Percentiles rank a stretch among this genome's conserved stretches.
phyloP scores from a whole-genome alignment of 2,888 invertebrate species.

The Oxyteleia sp. region DNA sequence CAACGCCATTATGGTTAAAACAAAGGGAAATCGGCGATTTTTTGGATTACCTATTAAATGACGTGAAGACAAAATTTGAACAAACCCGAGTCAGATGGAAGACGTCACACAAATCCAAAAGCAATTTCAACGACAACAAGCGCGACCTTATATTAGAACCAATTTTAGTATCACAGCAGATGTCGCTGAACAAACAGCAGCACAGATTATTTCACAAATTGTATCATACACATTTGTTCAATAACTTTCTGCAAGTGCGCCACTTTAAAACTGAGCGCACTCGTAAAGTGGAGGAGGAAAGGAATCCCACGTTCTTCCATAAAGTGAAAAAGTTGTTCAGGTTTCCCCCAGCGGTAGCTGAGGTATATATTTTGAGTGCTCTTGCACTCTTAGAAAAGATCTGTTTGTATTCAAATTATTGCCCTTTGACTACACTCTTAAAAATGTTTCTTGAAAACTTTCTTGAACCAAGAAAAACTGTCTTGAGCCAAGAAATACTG shows the following conservation, averaged over 20 bases:
- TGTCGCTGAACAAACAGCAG: slow-evolving; percentile 73
- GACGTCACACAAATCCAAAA: too few relatives aligned
- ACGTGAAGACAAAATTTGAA: slow-evolving; percentile 72
- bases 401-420: too few relatives aligned
- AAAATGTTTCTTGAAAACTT: too few relatives aligned
- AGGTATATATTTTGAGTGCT: slow-evolving; percentile 31
- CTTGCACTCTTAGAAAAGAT: too few relatives aligned
- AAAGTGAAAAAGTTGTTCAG: slow-evolving; percentile 81
- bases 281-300: slow-evolving; percentile 90
- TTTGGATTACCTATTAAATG: slow-evolving; percentile 77
- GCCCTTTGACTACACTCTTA: too few relatives aligned
- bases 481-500: too few relatives aligned
- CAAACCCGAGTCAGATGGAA: too few relatives aligned
- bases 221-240: slow-evolving; percentile 69
- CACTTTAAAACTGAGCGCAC: slow-evolving; percentile 94
- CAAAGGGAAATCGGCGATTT: slow-evolving; percentile 76
- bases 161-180: slow-evolving; percentile 74
- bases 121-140: too few relatives aligned
- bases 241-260: slow-evolving; percentile 89
- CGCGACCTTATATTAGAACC: too few relatives aligned
- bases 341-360: slow-evolving; percentile 23
- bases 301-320: slow-evolving; percentile 90
- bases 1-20: slow-evolving; percentile 74
- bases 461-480: too few relatives aligned
- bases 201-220: slow-evolving; percentile 75